Percentiles rank a stretch among this genome's conserved stretches.
Conservation (phyloP, 2,888 invertebrate species). For the Anagyrus pseudococci region DNA sequence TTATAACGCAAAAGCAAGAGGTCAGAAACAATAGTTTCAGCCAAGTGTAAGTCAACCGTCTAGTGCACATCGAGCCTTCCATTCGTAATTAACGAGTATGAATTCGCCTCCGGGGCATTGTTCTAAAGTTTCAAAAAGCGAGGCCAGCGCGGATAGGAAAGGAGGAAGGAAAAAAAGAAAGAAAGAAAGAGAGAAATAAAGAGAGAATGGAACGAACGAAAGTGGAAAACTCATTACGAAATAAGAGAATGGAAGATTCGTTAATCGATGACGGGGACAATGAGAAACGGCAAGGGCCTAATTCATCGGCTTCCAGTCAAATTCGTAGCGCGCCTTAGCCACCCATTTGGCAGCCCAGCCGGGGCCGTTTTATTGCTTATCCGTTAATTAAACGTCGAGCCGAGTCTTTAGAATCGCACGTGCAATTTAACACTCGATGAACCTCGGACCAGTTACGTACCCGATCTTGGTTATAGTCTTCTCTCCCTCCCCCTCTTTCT, state of each 20-base stretch:
- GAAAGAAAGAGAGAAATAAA: background rate
- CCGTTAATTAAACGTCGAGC: conserved; percentile 40
- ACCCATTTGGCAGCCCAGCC: conserved; percentile 19
- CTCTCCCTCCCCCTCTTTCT: conserved; percentile 10
- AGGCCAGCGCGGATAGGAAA: too few species aligned
- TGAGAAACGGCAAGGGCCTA: background rate
- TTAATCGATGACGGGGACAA: conserved; percentile 29
- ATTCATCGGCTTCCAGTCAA: conserved; percentile 37
- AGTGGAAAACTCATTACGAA: conserved; percentile 32
- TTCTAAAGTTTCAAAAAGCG: background rate
- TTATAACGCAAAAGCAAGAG: background rate
- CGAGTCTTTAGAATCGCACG: conserved; percentile 38
- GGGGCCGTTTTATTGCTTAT: conserved; percentile 38
- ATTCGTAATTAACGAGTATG: conserved; percentile 1
- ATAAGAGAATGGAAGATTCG: conserved; percentile 31
- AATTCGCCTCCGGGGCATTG: background rate
- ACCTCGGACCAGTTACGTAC: conserved; percentile 38
- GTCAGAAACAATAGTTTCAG: background rate
- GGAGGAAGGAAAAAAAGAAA: background rate
- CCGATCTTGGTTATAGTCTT: conserved; percentile 17
- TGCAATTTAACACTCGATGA: conserved; percentile 40
- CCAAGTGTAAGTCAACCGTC: background rate
- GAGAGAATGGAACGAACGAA: background rate
- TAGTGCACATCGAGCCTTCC: background rate
- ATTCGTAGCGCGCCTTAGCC: conserved; percentile 33